phyloP scores from a whole-genome alignment of 2,797 vertebrate species.

The Pelobates cultripes region DNA sequence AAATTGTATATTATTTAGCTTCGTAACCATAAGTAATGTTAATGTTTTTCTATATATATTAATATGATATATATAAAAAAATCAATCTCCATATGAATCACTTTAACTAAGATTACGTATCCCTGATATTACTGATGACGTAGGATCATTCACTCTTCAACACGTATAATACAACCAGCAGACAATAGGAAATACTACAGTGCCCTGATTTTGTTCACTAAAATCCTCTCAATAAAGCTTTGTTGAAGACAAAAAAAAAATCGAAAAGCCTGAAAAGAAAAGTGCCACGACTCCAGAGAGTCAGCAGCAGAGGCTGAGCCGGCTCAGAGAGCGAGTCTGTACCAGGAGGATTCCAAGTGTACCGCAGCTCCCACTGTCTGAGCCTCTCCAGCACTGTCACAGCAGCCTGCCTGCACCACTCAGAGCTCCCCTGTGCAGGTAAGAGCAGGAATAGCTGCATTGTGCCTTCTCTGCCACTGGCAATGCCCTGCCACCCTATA shows the following conservation, averaged over 20 bases:
- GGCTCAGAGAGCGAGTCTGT: slow-evolving; percentile 8
- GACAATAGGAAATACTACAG: background rate
- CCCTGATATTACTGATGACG: too few species aligned
- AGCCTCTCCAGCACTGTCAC: background rate
- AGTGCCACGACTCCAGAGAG: slow-evolving; percentile 57
- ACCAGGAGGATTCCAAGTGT: slow-evolving; percentile 5
- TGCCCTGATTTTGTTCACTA: slow-evolving; percentile 14
- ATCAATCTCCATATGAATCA: too few species aligned
- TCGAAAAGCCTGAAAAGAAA: slow-evolving; percentile 39
- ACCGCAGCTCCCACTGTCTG: background rate
- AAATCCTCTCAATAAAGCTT: slow-evolving; percentile 43
- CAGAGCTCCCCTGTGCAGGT: slow-evolving; percentile 11
- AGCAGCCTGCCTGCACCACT: background rate
- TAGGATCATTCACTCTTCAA: too few species aligned
- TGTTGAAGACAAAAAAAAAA: slow-evolving; percentile 28
- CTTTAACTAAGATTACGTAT: too few species aligned
- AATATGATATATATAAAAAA: too few species aligned
- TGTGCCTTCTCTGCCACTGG: too few species aligned
- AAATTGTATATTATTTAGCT: too few species aligned
- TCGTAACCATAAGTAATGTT: too few species aligned
- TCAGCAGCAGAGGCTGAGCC: slow-evolving; percentile 41
- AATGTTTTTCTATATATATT: too few species aligned
- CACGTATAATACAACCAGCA: too few species aligned
- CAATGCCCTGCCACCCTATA: too few species aligned
- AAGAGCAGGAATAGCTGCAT: background rate